Conservation (phyloP, 2,888 invertebrate species). For the Toxonevra muliebris region DNA sequence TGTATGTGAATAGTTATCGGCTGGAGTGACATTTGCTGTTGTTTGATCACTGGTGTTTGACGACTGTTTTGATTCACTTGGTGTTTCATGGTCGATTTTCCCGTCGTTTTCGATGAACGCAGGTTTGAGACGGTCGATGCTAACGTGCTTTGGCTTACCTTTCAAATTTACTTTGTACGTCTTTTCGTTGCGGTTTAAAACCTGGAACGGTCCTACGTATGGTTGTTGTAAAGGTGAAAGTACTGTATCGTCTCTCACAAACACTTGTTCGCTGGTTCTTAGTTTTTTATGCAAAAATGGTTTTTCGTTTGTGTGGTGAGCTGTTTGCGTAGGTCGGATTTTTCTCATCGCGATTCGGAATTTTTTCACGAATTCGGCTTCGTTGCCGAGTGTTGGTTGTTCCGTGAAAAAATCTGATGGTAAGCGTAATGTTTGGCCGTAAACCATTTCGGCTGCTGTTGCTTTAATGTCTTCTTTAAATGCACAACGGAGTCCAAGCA, state of each 20-base stretch:
- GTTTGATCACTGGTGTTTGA: too few species aligned
- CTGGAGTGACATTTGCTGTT: too few species aligned
- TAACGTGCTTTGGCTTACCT: not conserved
- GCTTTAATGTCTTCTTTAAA: slow-evolving; percentile 49
- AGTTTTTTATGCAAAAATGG: slow-evolving; percentile 28
- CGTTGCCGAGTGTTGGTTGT: too few species aligned
- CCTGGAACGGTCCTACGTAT: slow-evolving; percentile 42
- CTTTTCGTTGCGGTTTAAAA: slow-evolving; percentile 5
- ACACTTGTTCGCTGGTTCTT: slow-evolving; percentile 24
- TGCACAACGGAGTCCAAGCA: slow-evolving; percentile 52
- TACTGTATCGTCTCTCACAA: slow-evolving; percentile 29
- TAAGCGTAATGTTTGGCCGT: slow-evolving; percentile 43
- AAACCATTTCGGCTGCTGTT: slow-evolving; percentile 50
- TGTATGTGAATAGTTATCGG: too few species aligned
- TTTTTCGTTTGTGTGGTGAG: slow-evolving; percentile 24
- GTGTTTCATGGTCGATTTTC: too few species aligned
- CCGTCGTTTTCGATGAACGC: slow-evolving; percentile 10
- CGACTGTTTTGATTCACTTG: too few species aligned
- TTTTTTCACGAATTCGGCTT: too few species aligned
- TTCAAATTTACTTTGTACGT: slow-evolving; percentile 11
- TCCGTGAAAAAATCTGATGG: slow-evolving; percentile 38
- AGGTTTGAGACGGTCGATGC: not conserved
- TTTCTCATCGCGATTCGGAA: slow-evolving; percentile 19
- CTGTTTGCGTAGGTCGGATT: slow-evolving; percentile 16
- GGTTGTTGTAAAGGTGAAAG: slow-evolving; percentile 21